Conservation (phyloP, 2,888 invertebrate species). For the Tetranychus truncatus region DNA sequence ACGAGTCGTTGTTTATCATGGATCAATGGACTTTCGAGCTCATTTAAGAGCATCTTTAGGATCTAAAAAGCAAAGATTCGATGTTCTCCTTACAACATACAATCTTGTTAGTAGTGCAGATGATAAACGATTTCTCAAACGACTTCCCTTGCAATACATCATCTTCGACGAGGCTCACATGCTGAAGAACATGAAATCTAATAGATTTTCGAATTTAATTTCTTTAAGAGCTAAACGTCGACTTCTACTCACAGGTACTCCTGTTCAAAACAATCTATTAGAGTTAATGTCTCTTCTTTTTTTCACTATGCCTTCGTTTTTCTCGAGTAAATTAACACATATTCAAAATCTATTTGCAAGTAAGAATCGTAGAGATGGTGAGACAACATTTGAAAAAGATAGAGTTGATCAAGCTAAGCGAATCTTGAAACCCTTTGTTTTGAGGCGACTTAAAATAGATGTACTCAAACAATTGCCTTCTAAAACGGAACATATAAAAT, state of each 20-base stretch:
- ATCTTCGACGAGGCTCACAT: conserved; percentile 94
- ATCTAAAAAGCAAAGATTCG: conserved; percentile 50
- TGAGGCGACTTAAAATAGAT: conserved; percentile 44
- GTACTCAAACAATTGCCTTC: conserved; percentile 49
- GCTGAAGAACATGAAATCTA: conserved; percentile 90
- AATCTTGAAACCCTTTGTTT: conserved; percentile 86
- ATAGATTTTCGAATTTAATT: conserved; percentile 67
- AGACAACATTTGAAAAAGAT: conserved; percentile 55
- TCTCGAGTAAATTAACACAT: conserved; percentile 66
- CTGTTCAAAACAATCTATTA: conserved; percentile 81
- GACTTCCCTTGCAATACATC: conserved; percentile 64
- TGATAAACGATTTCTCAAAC: conserved; percentile 71
- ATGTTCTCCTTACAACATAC: conserved; percentile 68
- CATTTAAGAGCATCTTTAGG: conserved; percentile 56
- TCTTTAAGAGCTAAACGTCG: conserved; percentile 54
- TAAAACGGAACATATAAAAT: conserved; percentile 53
- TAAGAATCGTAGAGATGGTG: conserved; percentile 24
- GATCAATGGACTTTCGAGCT: conserved; percentile 62
- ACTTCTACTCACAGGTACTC: conserved; percentile 79
- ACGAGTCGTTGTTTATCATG: conserved; percentile 57
- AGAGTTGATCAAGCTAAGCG: conserved; percentile 79
- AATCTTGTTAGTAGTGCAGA: conserved; percentile 67
- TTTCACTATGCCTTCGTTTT: conserved; percentile 90
- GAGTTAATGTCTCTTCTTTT: conserved; percentile 86
- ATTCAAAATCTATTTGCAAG: conserved; percentile 61